phyloP scores from a whole-genome alignment of 2,888 invertebrate species.

The Ernsta delagoae region DNA sequence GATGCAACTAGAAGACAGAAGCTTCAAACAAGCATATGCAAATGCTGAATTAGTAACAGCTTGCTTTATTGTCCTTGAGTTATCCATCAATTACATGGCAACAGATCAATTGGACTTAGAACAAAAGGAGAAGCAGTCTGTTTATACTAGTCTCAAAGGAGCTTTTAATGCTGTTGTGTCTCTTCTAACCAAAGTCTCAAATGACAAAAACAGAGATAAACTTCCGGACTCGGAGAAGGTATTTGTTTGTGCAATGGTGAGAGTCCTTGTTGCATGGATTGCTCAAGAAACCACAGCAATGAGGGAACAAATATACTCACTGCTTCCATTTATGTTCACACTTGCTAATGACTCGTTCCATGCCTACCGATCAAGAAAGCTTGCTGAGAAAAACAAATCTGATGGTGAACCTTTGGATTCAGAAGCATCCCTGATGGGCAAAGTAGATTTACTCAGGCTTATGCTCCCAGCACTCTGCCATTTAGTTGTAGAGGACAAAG shows the following conservation, averaged over 20 bases:
- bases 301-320: conserved; percentile 91
- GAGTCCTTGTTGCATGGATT: conserved; percentile 95
- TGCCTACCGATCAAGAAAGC: conserved; percentile 87
- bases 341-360: conserved; percentile 93
- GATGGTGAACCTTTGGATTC: conserved; percentile 81
- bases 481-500: conserved; percentile 95
- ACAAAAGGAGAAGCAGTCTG: conserved; percentile 95
- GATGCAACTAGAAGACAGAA: conserved; percentile 96
- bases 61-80: conserved; percentile 92
- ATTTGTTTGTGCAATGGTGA: conserved; percentile 93
- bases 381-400: conserved; percentile 88
- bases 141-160: conserved; percentile 95
- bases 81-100: conserved; percentile 91
- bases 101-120: conserved; percentile 93
- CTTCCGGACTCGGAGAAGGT: conserved; percentile 89
- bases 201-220: conserved; percentile 89
- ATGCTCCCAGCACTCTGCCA: conserved; percentile 96
- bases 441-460: conserved; percentile 90
- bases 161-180: conserved; percentile 93
- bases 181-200: conserved; percentile 89
- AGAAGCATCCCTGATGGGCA: conserved; percentile 78
- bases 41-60: conserved; percentile 92
- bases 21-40: conserved; percentile 90
- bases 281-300: conserved; percentile 96
- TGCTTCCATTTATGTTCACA: conserved; percentile 92